Base-by-base conservation (phyloP, 2,113 vertebrate genomes). In the Myrmecophaga tridactyla region DNA sequence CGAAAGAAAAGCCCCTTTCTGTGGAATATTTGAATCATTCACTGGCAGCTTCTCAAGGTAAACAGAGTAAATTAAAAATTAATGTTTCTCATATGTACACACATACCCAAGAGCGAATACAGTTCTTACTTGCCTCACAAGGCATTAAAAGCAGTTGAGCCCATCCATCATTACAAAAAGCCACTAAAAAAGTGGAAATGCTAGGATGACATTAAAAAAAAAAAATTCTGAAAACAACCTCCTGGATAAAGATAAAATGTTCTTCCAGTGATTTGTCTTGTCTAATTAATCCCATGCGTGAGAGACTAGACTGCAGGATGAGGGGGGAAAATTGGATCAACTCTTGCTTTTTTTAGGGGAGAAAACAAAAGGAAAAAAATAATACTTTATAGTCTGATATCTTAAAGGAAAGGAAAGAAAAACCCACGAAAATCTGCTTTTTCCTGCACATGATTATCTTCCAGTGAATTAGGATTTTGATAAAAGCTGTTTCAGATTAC, bases 21-120 rank as follows among this genome's bases (percentile, higher is more conserved):
- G 96, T 96, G 97, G 97, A 98, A 98, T 98, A 98, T 98, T 96
- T 98, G 98, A 98, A 98, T 98, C 98, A 98, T 96, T 97, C 96
- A 95, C 96, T 99, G 98, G 98, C 98, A 98, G 96, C 96, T 97
- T 97, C 97, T 98, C 98, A 99, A 99, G 98, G 98, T 98, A 99
- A 98, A 99, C 98, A 98, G 97, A 98, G 98, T 98, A 98, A 98
- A 98, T 98, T 98, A 98, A 98, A 98, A 98, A 98, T 98, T 98
- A 98, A 97, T 98, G 98, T 98, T 98, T 98, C 96, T 98, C 97
- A 53, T 97, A 98, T 96, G 96, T 75, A 1, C 92, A 95, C 86
- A 97, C 93, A 97, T 75, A 97, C 94, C 94, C 96, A 90, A 77
- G 97, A 92, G 93, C 31, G 76, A 97, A 97, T 69, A 81, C 72